Base-by-base conservation (phyloP, 1,140 invertebrate species). In the Ceratina japonica region DNA sequence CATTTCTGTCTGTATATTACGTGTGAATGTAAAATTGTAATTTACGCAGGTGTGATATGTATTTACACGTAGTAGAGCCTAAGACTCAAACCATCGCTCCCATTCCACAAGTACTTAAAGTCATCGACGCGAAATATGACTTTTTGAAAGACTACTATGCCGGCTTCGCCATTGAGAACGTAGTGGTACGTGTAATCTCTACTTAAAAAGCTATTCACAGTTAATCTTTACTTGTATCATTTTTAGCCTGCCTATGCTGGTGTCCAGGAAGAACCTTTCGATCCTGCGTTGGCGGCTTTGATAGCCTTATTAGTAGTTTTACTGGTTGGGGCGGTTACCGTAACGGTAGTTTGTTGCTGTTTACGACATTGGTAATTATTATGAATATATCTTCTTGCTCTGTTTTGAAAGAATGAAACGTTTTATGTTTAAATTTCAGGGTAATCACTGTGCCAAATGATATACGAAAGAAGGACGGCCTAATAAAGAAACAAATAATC, bases 261-360 rank as follows among this genome's bases (percentile, higher is more conserved):
- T 71, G 88, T 91, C 22, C 92, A 92, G 63, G 91, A 95, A 65
- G 96, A 97, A 89, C 94, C 95, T 31, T 97, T 98, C 86, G 97
- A 98, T 91, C 95, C 97, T 52, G 96, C 97, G 13, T 91, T 98
- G 52, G 97, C 96, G 51, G 97, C 96, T 22, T 90, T 98, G 16
- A 97, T 98, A 82, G 97, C 97, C 31, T 92, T 98, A 31, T 92
- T 98, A 3, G 96, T 98, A 54, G 96, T 98, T 3, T 93, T 98
- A 4, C 95, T 97, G 82, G 96, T 98, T 54, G 97, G 97, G 54
- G 95, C 97, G 58, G 94, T 98, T 37, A 97, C 97, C 0, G 97
- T 98, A 86, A 95, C 96, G 54, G 96, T 98, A 5, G 95, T 98
- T 4, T 98, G 97, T 88, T 97, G 97, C 83, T 98, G 97, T 90